These are phyloP conservation scores for Eupithecia insigniata DNA, from an alignment of 2,888 invertebrate species.

Conservation along the genomic window DNA sequence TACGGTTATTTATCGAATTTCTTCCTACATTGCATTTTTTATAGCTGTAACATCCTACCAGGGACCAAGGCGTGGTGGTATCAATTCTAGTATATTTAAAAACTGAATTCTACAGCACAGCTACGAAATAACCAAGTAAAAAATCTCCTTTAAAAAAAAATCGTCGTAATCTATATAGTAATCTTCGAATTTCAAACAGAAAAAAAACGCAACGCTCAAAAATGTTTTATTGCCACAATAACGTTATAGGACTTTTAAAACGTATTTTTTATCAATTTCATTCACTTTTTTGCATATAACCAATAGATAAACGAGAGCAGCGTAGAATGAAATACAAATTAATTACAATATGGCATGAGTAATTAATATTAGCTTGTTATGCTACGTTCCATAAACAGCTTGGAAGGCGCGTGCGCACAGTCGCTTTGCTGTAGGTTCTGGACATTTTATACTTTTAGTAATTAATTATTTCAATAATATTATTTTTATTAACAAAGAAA, in stretches of 20 bases:
- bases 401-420: slow-evolving; percentile 39
- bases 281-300: neutral
- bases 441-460: too few relatives aligned
- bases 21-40: too few relatives aligned
- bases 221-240: neutral
- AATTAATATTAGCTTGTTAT: slow-evolving; percentile 46
- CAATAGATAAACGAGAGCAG: slow-evolving; percentile 45
- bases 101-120: too few relatives aligned
- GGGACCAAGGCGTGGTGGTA: too few relatives aligned
- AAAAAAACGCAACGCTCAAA: neutral
- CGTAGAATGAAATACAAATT: slow-evolving; percentile 50
- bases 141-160: too few relatives aligned
- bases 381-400: slow-evolving; percentile 53
- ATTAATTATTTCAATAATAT: too few relatives aligned
- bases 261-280: neutral
- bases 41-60: too few relatives aligned
- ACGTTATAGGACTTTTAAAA: neutral
- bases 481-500: too few relatives aligned
- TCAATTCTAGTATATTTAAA: too few relatives aligned
- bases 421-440: slow-evolving; percentile 28
- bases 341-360: slow-evolving; percentile 57
- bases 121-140: too few relatives aligned
- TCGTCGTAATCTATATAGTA: too few relatives aligned
- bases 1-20: too few relatives aligned
- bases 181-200: neutral